These are phyloP conservation scores for Gambusia yucatana DNA, from an alignment of 2,797 vertebrate species.

Conservation along the genomic window DNA sequence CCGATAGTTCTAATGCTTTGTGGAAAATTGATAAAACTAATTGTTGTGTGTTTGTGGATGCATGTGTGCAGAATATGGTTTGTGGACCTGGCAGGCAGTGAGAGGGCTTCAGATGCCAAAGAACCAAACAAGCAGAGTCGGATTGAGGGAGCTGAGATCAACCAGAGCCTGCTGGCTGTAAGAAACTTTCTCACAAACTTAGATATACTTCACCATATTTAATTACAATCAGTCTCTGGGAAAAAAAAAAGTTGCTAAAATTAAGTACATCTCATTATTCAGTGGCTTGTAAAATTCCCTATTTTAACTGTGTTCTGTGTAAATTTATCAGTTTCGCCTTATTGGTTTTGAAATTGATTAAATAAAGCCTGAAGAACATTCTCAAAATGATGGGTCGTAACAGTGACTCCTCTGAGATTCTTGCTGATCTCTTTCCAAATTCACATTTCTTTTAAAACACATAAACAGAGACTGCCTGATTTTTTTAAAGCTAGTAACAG, in stretches of 20 bases:
- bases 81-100: slow-evolving; percentile 94
- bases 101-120: slow-evolving; percentile 90
- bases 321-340: neutral
- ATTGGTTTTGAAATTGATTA: neutral
- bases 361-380: neutral
- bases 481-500: neutral
- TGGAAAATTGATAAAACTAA: slow-evolving; percentile 6
- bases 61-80: slow-evolving; percentile 87
- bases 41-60: slow-evolving; percentile 20
- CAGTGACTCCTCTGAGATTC: neutral
- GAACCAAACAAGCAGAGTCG: slow-evolving; percentile 88
- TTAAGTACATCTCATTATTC: neutral
- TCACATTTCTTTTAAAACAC: neutral
- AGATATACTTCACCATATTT: neutral
- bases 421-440: neutral
- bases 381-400: neutral
- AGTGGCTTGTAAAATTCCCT: neutral
- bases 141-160: slow-evolving; percentile 94
- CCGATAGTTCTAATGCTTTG: neutral
- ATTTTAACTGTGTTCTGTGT: neutral
- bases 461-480: neutral
- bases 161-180: slow-evolving; percentile 93
- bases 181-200: slow-evolving; percentile 2
- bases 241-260: too few species aligned
- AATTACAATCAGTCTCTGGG: neutral